Evolutionary conservation across 2,888 invertebrate species (phyloP), one percentile per base, ranked within the genome.

Genomic region (Cistogaster globosa): DNA sequence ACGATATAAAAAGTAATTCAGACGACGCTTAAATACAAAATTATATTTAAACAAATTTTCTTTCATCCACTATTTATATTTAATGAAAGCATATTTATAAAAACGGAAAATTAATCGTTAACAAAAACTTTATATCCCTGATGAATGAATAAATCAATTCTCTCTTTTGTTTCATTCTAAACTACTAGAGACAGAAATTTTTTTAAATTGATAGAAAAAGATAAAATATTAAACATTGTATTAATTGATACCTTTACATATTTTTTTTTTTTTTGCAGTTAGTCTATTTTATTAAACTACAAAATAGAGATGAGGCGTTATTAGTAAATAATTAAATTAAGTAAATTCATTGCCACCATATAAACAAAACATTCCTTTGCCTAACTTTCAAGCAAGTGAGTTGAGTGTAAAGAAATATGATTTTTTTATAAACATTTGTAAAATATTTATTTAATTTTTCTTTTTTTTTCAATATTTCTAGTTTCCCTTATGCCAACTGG

Each of bases 401-500:
- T 84, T 81, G 67, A 81, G 84, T 84, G 42, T 71, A 7, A 8
- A 45, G 5, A 32, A n/a, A 36, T 12, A 16, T 65, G 18, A n/a
- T 51, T n/a, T 1, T 18, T 0, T 26, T 38, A 12, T 26, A 26
- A 18, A 32, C 2, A 12, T 32, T 36, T 26, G 3, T 22, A 36
- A 63, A 48, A 22, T 60, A 26, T 42, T 20, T 55, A 53, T 9
- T 6, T 22, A 20, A 22, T 48, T n/a, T 45, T 32, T 32, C 26
- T 32, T 0, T 0, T 26, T n/a, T 18, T 67, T 32, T 71, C 14
- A 58, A 60, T 74, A 67, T 88, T 90, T 91, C 26, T 88, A 92
- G 91, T 90, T 38, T 89, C 91, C 36, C 86, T 89, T 78, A 88
- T 91, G 88, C 91, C 91, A 55, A 86, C 91, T 20, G 88, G 91